Evolutionary conservation across 2,113 vertebrate genomes (phyloP), one percentile per base, ranked within the genome.

Genomic region (Seriola rivoliana): DNA sequence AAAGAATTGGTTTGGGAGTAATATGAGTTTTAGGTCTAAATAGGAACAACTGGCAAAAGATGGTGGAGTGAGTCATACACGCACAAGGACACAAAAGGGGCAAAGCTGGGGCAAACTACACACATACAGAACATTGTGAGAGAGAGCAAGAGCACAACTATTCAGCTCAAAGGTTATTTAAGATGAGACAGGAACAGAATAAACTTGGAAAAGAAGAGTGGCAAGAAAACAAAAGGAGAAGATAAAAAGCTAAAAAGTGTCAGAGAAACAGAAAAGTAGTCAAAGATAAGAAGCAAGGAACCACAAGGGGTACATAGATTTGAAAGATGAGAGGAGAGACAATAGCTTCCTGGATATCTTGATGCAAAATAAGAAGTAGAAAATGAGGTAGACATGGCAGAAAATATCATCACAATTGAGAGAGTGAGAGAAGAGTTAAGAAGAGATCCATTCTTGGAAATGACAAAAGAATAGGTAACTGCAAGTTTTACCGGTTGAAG

Each of bases 91-190:
- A 58, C 29, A 23, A 14, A 40, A 13, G 21, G 17, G 57, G 57
- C 40, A 73, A 40, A 64, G 25, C 23, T 62, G 9, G 34, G 13
- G 25, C 13, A 52, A 65, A 17, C 50, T 65, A 11, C 44, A 34
- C 50, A 71, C 40, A 8, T 10, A 50, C 32, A 44, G 29, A 29
- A 57, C 7, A 48, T n/a, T 50, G 59, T 71, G 38, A 29, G 58
- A 21, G 50, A 75, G 23, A 50, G 42, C 34, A 67, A 59, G 7
- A 59, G 14, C 54, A 55, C 38, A 68, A 34, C 21, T 63, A 19
- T 17, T 75, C 34, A 79, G 46, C 32, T 67, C 38, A 48, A 65
- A 78, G 52, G 42, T 70, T 75, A 58, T 68, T 86, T 23, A 50
- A 42, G n/a, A 73, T 72, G 62, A 69, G 40, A 63, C 19, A 25